Base-by-base conservation (phyloP, 1,140 invertebrate genomes). In the Neoseiulus cucumeris region DNA sequence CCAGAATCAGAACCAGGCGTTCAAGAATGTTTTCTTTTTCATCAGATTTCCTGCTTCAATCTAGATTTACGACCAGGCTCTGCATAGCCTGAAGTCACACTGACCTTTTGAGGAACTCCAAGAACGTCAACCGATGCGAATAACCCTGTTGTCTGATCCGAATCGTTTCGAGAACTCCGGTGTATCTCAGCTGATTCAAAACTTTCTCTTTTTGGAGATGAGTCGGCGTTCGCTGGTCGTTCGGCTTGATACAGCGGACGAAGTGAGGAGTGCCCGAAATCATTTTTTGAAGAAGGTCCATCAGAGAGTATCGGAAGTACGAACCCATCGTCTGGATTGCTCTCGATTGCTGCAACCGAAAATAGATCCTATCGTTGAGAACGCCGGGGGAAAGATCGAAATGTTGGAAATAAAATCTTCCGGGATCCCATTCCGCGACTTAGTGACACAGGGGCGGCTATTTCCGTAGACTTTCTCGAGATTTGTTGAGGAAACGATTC, bases 231-330 rank as follows among this genome's bases (percentile, higher is more conserved):
- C 83, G 81, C 29, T 79, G 78, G 69, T 87, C 85, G 72, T 89
- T 89, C 5, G 87, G 87, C 76, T 87, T 87, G 44, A 90, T 82
- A 69, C 87, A 90, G 68, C 87, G 80, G 14, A 90, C 84, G 76
- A 90, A 90, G 73, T 88, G 86, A 2, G 87, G 87, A 7, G 81
- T 81, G 7, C 81, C 81, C 39, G 83, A 83, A 2, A 88, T 85
- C 83, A 88, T 87, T 74, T 87, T 87, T 73, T 87, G 85, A 17
- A 89, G 79, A 7, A 90, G 75, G 73, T 89, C 87, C 84, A 87
- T 87, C 28, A 90, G 72, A 0, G 87, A 89, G 72, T 85, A 88
- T 25, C 87, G 79, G 76, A 89, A 89, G 72, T 89, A 88, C 6
- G 86, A 87, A 4, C 86, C 82, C 2, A 88, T 84, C 9, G 87